Evolutionary conservation across 2,113 vertebrate species (phyloP), one percentile per base, ranked within the genome.

Genomic region (Lepus timidus): DNA sequence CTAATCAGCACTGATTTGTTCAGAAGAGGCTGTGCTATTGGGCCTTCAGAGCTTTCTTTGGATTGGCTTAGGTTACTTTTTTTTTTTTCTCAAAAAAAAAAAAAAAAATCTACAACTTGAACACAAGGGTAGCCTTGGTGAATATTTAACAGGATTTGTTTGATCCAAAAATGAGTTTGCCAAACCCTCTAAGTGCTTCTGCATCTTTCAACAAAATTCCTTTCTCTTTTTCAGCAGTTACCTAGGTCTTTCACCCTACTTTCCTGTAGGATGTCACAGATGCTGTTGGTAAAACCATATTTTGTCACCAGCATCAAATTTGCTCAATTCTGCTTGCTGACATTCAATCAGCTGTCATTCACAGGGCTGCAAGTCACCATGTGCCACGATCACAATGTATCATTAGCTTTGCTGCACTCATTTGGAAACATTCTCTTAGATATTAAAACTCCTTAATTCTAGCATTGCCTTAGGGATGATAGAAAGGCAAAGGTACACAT

Each of bases 261-360:
- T 61, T 74, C 78, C 92, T 79, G 55, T 84, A 94, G 67, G 80
- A 96, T 96, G 96, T 62, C 97, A 96, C 90, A 91, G 96, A 68
- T 87, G 36, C 88, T 58, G 90, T 97, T 97, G 58, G 96, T 81
- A 89, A 91, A 89, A 93, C 96, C 84, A 39, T 94, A 93, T 98
- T 97, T 79, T 9, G 93, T 95, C 97, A 98, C 92, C 62, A 97
- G 94, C 88, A 3, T 64, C 95, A 58, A 58, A 97, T 96, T 92
- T 97, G 91, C 65, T 90, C 31, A 3, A 2, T 92, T 71, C 93
- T 94, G 93, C 44, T 97, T 96, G 95, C 95, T 98, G 97, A 97
- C 96, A 96, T 97, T 97, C 97, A 90, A 10, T 96, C 75, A 90
- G 65, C 96, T 96, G 97, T 98, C 98, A 97, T 67, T 9, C 68